phyloP scores from a whole-genome alignment of 2,113 vertebrate genomes.

The Centropus bengalensis region DNA sequence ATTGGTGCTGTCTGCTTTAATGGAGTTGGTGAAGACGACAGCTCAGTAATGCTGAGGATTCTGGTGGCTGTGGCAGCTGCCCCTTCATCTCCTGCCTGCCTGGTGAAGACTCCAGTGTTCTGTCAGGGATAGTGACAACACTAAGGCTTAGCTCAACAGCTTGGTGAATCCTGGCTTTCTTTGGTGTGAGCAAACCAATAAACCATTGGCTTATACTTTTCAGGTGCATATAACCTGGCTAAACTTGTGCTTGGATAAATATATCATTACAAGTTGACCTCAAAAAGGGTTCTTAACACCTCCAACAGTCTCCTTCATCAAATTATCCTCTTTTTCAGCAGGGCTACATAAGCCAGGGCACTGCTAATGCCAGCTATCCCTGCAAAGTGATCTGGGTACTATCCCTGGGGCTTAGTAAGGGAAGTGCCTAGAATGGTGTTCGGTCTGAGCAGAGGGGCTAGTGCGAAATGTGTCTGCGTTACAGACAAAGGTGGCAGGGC shows the following conservation, averaged over 20 bases:
- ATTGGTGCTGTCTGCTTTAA: neutral
- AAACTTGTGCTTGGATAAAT: neutral
- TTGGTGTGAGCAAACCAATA: neutral
- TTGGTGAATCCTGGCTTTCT: neutral
- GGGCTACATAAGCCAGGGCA: neutral
- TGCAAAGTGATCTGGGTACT: neutral
- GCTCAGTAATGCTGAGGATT: neutral
- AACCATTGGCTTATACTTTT: neutral
- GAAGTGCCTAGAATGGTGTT: neutral
- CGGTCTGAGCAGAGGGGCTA: too few relatives aligned
- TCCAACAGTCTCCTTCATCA: neutral
- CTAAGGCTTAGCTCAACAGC: neutral
- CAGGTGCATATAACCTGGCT: neutral
- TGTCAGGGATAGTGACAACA: neutral
- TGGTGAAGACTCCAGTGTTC: neutral
- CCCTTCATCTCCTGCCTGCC: neutral
- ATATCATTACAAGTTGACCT: neutral
- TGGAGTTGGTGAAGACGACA: neutral
- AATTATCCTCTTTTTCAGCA: neutral
- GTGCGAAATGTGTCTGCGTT: rapidly evolving
- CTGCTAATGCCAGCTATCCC: neutral
- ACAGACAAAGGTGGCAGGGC: neutral
- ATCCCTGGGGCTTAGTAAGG: neutral
- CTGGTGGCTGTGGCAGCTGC: neutral
- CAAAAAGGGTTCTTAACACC: neutral